Percentiles rank a stretch among this genome's conserved stretches.
These are phyloP conservation scores for Drosophila pegasa DNA, from an alignment of 2,888 invertebrate species.

Conservation along the genomic window DNA sequence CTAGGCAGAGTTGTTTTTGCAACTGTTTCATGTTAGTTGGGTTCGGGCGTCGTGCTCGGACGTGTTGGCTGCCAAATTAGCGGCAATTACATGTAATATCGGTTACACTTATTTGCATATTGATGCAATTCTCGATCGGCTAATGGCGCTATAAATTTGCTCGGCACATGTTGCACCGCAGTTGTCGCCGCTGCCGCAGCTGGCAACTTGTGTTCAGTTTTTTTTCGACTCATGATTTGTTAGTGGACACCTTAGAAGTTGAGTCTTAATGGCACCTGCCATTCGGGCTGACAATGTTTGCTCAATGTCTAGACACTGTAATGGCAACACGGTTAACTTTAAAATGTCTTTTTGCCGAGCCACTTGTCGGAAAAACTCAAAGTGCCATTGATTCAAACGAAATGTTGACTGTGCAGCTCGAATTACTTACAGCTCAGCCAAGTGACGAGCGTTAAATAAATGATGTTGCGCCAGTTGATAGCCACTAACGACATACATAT, in stretches of 20 bases:
- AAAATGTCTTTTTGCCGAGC: conserved; percentile 56
- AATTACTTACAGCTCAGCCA: conserved; percentile 17
- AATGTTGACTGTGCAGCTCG: conserved; percentile 31
- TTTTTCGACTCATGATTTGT: conserved; percentile 54
- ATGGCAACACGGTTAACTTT: conserved; percentile 35
- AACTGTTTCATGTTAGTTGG: conserved; percentile 63
- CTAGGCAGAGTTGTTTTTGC: conserved; percentile 54
- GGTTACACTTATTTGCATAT: conserved; percentile 80
- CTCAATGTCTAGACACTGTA: conserved; percentile 71
- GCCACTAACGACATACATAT: conserved; percentile 7
- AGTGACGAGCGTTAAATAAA: conserved; percentile 45
- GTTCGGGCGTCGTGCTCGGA: conserved; percentile 69
- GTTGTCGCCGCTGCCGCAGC: conserved; percentile 5
- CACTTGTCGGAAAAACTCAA: conserved; percentile 68
- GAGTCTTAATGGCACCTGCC: conserved; percentile 74
- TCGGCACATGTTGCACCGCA: conserved; percentile 62
- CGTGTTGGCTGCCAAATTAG: conserved; percentile 82
- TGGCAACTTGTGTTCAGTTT: not conserved
- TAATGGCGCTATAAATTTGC: conserved; percentile 81
- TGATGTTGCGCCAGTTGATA: conserved; percentile 18
- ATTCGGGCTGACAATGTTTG: conserved; percentile 71
- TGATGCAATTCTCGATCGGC: conserved; percentile 74
- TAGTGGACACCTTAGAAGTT: conserved; percentile 54
- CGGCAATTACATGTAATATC: conserved; percentile 82
- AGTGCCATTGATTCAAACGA: conserved; percentile 53